Evolutionary conservation across 2,113 vertebrate genomes (phyloP).

Genomic region (Otocyon megalotis): DNA sequence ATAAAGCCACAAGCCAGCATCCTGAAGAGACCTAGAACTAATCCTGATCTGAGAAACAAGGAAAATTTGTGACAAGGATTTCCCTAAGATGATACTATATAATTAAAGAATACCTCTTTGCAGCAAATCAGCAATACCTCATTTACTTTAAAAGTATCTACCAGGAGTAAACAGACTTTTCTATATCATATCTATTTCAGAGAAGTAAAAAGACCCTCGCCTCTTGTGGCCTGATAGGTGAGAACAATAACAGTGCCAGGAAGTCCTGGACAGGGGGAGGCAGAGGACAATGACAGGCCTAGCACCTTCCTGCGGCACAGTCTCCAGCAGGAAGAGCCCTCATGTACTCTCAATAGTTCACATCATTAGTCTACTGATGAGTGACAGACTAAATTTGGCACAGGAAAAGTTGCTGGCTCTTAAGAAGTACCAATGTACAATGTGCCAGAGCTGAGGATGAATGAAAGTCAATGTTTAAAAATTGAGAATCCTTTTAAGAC

Average conservation of each 20-base stretch:
- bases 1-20: background rate
- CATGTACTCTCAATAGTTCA: background rate
- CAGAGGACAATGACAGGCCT: background rate
- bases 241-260: background rate
- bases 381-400: background rate
- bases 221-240: background rate
- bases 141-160: constrained; percentile 31
- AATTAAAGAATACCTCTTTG: background rate
- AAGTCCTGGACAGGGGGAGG: background rate
- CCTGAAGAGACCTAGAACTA: background rate
- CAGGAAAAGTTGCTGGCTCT: background rate
- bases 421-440: background rate
- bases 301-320: too few species aligned
- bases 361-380: background rate
- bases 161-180: background rate
- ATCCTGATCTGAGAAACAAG: background rate
- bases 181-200: background rate
- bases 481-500: background rate
- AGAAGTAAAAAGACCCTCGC: background rate
- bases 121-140: background rate
- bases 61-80: constrained; percentile 5
- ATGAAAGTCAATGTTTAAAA: constrained; percentile 19
- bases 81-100: background rate
- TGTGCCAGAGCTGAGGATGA: background rate
- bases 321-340: background rate